These are phyloP conservation scores for Mactromeris polynyma DNA, from an alignment of 2,888 invertebrate genomes.

Conservation along the genomic window DNA sequence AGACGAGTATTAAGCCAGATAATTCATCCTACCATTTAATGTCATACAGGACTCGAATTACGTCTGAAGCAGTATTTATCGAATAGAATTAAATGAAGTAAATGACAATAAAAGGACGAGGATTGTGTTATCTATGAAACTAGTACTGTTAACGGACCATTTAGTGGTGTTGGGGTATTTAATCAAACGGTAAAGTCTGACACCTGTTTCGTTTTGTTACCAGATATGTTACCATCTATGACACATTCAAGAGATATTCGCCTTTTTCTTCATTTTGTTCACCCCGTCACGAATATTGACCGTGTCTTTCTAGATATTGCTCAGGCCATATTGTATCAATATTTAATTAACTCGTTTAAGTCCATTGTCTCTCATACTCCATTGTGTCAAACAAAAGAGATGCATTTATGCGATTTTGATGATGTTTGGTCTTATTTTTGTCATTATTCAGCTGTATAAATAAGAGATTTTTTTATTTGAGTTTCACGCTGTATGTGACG, in stretches of 20 bases:
- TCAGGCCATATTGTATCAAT: constrained; percentile 34
- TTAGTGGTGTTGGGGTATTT: constrained; percentile 53
- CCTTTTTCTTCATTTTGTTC: neutral
- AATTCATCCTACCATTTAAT: constrained; percentile 29
- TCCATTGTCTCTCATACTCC: neutral
- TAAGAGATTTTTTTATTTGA: too few species aligned
- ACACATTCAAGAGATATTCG: constrained; percentile 32
- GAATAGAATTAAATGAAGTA: constrained; percentile 16
- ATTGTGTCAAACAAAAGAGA: neutral
- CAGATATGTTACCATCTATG: constrained; percentile 26
- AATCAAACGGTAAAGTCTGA: constrained; percentile 31
- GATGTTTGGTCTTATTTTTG: constrained; percentile 1
- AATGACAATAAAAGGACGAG: constrained; percentile 36
- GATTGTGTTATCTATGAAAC: constrained; percentile 37
- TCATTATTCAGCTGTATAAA: neutral
- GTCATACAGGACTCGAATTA: constrained; percentile 11
- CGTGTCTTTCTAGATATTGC: neutral
- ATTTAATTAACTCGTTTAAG: constrained; percentile 43
- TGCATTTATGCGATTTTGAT: neutral
- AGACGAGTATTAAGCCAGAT: constrained; percentile 33
- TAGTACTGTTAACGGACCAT: constrained; percentile 50
- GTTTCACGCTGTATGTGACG: too few species aligned
- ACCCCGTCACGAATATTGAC: neutral
- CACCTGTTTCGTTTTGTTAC: constrained; percentile 48
- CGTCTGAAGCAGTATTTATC: constrained; percentile 16